Percentiles rank a stretch among this genome's conserved stretches.
These are phyloP conservation scores for Macropus fuliginosus DNA, from an alignment of 2,797 vertebrate species.

Conservation along the genomic window DNA sequence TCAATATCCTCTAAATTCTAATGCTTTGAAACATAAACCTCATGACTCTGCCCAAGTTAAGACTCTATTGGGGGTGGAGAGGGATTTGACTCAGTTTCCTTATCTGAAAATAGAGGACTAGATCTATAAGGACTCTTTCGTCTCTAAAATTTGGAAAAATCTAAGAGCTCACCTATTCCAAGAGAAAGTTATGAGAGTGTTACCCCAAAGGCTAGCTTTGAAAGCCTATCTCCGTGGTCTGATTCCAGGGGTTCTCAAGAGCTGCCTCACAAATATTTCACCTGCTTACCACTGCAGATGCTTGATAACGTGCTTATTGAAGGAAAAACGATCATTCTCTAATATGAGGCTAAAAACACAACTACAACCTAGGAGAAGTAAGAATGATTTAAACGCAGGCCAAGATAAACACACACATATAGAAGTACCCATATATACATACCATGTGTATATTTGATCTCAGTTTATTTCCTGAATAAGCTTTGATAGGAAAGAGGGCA, in stretches of 20 bases:
- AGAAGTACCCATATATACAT: neutral
- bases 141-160: neutral
- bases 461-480: conserved; percentile 33
- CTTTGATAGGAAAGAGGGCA: conserved; percentile 36
- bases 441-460: neutral
- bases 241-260: neutral
- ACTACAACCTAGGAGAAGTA: neutral
- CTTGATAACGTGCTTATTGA: conserved; percentile 10
- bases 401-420: neutral
- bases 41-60: neutral
- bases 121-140: neutral
- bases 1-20: neutral
- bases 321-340: conserved; percentile 23
- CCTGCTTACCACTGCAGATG: neutral
- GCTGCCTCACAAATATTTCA: neutral
- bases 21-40: neutral
- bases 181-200: neutral
- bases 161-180: neutral
- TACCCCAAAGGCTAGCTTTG: neutral
- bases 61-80: neutral
- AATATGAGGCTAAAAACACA: conserved; percentile 22
- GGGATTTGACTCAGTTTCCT: neutral
- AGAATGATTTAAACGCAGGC: neutral
- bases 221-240: neutral
- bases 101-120: neutral